Percentiles rank a stretch among this genome's conserved stretches.
These are phyloP conservation scores for Apis mellifera DNA, from an alignment of 1,140 invertebrate species.

Conservation along the genomic window Amel_HAv3.1 CM009936.2:15389001-15389500, in stretches of 20 bases:
- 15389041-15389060: constrained; percentile 24
- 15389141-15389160: constrained; percentile 56
- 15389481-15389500: too few relatives aligned
- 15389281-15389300: neutral
- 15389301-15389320: too few relatives aligned
- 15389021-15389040: neutral
- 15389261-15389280: neutral
- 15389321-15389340: too few relatives aligned
- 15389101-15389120: constrained; percentile 56
- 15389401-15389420: too few relatives aligned
- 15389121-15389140: constrained; percentile 65
- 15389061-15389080: constrained; percentile 56
- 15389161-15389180: constrained; percentile 47
- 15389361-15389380: too few relatives aligned
- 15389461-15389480: too few relatives aligned
- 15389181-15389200: constrained; percentile 22
- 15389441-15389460: too few relatives aligned
- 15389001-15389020: constrained; percentile 11
- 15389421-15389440: too few relatives aligned
- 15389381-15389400: too few relatives aligned
- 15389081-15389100: constrained; percentile 69
- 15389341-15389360: too few relatives aligned
- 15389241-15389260: neutral
- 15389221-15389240: neutral
- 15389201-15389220: neutral